Evolutionary conservation across 2,113 vertebrate species (phyloP), one percentile per base, ranked within the genome.

Genomic region (Anolis carolinensis): DNA sequence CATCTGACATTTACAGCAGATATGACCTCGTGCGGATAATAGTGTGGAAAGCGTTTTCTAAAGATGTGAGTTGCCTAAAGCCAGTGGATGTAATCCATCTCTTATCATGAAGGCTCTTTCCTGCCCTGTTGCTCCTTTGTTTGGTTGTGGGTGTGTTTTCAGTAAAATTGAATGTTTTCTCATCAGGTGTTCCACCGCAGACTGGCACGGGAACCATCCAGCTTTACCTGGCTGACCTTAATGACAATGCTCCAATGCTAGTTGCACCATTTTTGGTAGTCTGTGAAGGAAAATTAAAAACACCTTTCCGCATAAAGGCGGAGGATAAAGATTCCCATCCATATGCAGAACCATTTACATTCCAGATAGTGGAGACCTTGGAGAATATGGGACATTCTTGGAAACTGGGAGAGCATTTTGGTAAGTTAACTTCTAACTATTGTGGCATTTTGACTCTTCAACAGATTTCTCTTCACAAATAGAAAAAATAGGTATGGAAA

Each of bases 151-250:
- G 55, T 18, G 55, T 59, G 55, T 59, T 32, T 70, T 32, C 32
- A 70, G 27, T 30, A 16, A 79, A 79, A 34, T 7, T 0, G 76
- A 76, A 67, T 79, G 39, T 88, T 62, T 39, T 48, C n/a, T n/a
- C 25, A 30, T 18, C 59, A 97, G 98, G 96, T 59, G 1, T 92
- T 3, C 97, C 96, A 7, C 94, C 92, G 0, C 93, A 84, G 67
- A 97, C 96, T 0, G 94, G 94, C 0, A 97, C 96, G 0, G 91
- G 94, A 70, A 97, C 95, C 1, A 36, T 98, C 71, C 23, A 68
- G 25, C 65, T 98, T 63, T 91, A 96, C 85, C 88, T 98, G n/a
- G 70, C 77, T 1, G 97, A 98, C 55, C 0, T 93, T 67, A 97
- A 95, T 25, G 97, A 97, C 93, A 94, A 96, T 1, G 25, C 0